Evolutionary conservation across 2,797 vertebrate genomes (phyloP), one percentile per base, ranked within the genome.

Genomic region (Eulemur coronatus): DNA sequence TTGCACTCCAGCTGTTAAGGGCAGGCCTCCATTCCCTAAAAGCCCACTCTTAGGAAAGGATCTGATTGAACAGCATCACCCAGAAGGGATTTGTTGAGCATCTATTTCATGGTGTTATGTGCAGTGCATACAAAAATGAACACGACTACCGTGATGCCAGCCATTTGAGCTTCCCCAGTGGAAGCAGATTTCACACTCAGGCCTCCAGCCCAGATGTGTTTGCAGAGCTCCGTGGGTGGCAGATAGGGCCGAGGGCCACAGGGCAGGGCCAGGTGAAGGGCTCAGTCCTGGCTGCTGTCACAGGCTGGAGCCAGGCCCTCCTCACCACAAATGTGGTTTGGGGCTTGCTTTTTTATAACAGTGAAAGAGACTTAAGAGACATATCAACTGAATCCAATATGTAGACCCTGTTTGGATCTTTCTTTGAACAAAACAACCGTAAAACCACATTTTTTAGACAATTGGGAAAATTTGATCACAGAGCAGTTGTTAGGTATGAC

Each of bases 131-230:
- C 26, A 30, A 26, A 76, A 59, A 85, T 12, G 12, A 59, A 22
- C 24, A 6, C 18, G 43, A 75, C 24, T 7, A 7, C 13, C 38
- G 4, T 2, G 30, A 33, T 9, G 22, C n/a, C n/a, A 24, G 0
- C 33, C n/a, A n/a, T 30, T 81, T 43, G 50, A 0, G 9, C 50
- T n/a, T 78, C 20, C 41, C 17, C 0, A 0, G 1, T 22, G 5
- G 70, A 91, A 63, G 22, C 2, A 20, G 22, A 20, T 35, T 87
- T 82, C 5, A 0, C 33, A 61, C 24, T 69, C 7, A 28, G 35
- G 81, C 28, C 55, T 33, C 57, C 1, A 46, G 43, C 63, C 33
- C 28, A 10, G 4, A 13, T 1, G 2, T 55, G 14, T 35, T 65
- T 28, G 5, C 57, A 85, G n/a, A 7, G 4, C 52, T 50, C 76